These are phyloP conservation scores for Ctenopoma multispine DNA, from an alignment of 2,797 vertebrate genomes.

Conservation along the genomic window DNA sequence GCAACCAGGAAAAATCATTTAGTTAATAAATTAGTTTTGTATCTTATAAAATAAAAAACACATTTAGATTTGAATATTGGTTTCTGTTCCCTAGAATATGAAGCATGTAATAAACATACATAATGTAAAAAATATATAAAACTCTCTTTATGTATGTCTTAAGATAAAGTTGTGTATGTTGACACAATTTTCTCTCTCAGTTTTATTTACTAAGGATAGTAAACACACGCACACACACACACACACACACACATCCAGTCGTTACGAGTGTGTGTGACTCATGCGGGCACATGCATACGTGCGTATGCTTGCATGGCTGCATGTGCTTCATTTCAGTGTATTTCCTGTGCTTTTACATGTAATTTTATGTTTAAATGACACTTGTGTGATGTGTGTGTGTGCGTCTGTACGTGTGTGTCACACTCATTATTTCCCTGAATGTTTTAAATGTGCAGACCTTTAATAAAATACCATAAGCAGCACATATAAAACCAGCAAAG, in stretches of 20 bases:
- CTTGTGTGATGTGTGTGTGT: neutral
- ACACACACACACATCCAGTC: constrained; percentile 8
- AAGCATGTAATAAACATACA: neutral
- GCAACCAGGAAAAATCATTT: neutral
- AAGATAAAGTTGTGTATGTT: neutral
- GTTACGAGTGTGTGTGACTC: neutral
- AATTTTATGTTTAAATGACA: neutral
- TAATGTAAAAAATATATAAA: neutral
- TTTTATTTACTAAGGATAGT: neutral
- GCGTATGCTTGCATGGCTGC: neutral
- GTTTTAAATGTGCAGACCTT: constrained; percentile 1
- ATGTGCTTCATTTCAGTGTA: neutral
- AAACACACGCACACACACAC: neutral
- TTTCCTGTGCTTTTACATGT: constrained; percentile 1
- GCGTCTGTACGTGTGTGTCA: neutral
- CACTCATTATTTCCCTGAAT: neutral
- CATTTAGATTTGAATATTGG: neutral
- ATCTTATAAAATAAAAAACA: neutral
- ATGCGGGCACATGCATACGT: neutral
- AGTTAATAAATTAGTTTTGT: neutral
- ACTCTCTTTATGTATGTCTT: neutral
- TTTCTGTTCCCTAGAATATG: neutral
- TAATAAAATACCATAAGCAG: neutral
- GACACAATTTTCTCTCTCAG: neutral
- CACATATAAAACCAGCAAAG: neutral